Evolutionary conservation across 2,113 vertebrate genomes (phyloP).

Genomic region (Pandion haliaetus): DNA sequence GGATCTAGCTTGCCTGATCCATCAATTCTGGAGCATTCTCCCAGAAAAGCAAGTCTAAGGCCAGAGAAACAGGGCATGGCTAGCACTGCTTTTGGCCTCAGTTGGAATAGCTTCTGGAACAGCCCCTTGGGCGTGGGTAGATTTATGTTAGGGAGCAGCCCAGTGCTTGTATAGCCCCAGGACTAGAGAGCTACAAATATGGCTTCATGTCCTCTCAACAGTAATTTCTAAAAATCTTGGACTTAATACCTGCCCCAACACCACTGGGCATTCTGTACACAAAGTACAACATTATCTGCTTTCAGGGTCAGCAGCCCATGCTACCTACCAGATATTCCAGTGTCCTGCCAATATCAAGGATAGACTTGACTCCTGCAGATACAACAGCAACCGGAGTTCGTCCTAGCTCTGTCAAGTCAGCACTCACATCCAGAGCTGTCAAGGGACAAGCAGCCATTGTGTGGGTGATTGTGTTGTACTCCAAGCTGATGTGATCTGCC

Average conservation of each 20-base stretch:
- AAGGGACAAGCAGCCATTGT: not conserved
- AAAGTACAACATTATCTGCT: not conserved
- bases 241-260: not conserved
- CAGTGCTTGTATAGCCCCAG: not conserved
- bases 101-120: not conserved
- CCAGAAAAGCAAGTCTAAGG: not conserved
- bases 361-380: constrained; percentile 88
- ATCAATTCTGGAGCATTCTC: not conserved
- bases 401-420: constrained; percentile 88
- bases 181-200: not conserved
- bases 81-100: not conserved
- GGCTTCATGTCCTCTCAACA: not conserved
- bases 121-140: not conserved
- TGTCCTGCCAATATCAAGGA: constrained; percentile 89
- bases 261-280: not conserved
- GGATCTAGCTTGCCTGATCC: not conserved
- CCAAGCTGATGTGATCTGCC: not conserved
- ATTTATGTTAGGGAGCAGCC: not conserved
- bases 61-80: not conserved
- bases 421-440: constrained; percentile 87
- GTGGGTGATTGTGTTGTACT: not conserved
- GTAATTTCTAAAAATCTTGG: not conserved
- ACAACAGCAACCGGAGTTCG: constrained; percentile 86
- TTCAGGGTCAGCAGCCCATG: not conserved
- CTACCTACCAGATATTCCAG: constrained; percentile 86